Base-by-base conservation (phyloP, 2,888 invertebrate genomes). In the Malthinus flaveolus region DNA sequence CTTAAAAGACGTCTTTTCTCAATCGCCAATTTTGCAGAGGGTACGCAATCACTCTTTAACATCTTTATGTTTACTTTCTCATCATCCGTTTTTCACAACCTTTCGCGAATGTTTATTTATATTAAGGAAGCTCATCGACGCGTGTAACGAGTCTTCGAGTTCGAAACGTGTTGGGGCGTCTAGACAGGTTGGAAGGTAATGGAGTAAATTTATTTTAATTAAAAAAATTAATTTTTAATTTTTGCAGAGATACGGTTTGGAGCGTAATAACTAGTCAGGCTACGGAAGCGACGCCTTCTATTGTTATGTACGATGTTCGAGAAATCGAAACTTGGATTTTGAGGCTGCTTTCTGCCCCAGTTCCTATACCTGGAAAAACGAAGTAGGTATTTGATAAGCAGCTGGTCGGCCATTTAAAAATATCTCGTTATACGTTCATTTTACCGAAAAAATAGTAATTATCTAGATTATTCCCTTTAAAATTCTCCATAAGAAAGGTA, bases 271-370 rank as follows among this genome's bases (percentile, higher is more conserved):
- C 95, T 32, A 92, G 93, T 0, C 89, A 91, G 77, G 83, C 87
- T 31, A 85, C 87, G 69, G 92, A 93, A 65, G 87, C 87, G 57
- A 89, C 90, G 11, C 91, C 94, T 1, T 90, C 92, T 1, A 91
- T 93, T 63, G 93, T 98, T 10, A 83, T 97, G 68, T 97, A 97
- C 78, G 97, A 98, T 79, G 95, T 99, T 36, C 87, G 93, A 68
- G 97, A 98, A 82, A 95, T 99, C 65, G 99, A 99, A 81, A 98
- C 97, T 6, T 99, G 99, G 98, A 97, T 99, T 69, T 82, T 99
- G 59, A 87, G 97, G 60, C 83, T 99, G 36, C 84, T 99, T 42
- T 97, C 97, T 66, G 93, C 98, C 55, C 99, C 99, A 2, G 98
- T 99, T 49, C 97, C 98, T 4, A 95, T 99, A 58, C 99, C 99